A percentile compares a stretch with the other conserved stretches of the same genome.
These are phyloP conservation scores for Pipa parva DNA, from an alignment of 2,113 vertebrate species.

Conservation along the genomic window DNA sequence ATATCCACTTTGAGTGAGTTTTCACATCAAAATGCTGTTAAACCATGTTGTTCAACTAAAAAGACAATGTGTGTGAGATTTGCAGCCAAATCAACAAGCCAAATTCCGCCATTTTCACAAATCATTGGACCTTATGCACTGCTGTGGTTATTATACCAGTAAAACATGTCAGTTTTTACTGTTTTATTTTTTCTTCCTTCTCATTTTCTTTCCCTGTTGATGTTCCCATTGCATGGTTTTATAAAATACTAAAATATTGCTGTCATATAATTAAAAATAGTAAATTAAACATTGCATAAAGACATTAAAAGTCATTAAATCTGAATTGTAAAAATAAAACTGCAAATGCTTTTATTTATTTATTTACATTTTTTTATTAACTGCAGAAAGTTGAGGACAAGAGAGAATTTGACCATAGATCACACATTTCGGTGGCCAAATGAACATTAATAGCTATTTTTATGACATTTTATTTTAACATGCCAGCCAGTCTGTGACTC, in stretches of 20 bases:
- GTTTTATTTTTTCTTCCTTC: not conserved
- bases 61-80: not conserved
- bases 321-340: too few relatives aligned
- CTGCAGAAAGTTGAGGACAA: too few relatives aligned
- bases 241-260: not conserved
- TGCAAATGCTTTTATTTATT: too few relatives aligned
- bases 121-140: slow-evolving; percentile 12
- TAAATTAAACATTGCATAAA: not conserved
- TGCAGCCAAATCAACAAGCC: slow-evolving; percentile 5
- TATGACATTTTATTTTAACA: too few relatives aligned
- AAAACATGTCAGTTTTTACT: slow-evolving; percentile 5
- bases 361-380: too few relatives aligned
- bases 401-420: too few relatives aligned
- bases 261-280: not conserved
- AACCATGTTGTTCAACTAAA: slow-evolving; percentile 5
- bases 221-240: not conserved
- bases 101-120: slow-evolving; percentile 2
- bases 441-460: too few relatives aligned
- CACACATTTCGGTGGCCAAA: too few relatives aligned
- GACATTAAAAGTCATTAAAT: too few relatives aligned
- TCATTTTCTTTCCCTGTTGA: not conserved
- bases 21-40: not conserved
- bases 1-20: not conserved
- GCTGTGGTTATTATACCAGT: slow-evolving; percentile 5
- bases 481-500: too few relatives aligned